These are phyloP conservation scores for Azemiops feae DNA, from an alignment of 2,113 vertebrate species.

Conservation along the genomic window DNA sequence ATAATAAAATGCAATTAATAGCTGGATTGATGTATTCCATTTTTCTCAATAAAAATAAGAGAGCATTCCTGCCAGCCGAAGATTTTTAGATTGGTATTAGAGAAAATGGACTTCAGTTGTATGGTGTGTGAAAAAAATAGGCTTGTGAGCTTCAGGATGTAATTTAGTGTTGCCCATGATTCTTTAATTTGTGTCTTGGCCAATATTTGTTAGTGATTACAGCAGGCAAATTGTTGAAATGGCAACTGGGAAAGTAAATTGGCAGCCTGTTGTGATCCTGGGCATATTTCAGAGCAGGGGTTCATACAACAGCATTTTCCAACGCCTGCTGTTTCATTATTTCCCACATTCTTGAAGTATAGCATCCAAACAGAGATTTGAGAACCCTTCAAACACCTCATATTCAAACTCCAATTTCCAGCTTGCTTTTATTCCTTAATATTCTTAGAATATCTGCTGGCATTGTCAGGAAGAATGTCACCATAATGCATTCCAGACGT, in stretches of 20 bases:
- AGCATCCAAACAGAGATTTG: neutral
- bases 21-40: neutral
- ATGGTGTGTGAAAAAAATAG: neutral
- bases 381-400: neutral
- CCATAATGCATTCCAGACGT: neutral
- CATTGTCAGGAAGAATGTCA: neutral
- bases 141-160: neutral
- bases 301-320: neutral
- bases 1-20: constrained; percentile 18
- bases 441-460: neutral
- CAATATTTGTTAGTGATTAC: neutral
- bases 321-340: neutral
- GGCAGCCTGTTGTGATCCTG: neutral
- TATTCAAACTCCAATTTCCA: neutral
- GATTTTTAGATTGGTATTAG: neutral
- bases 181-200: neutral
- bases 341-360: neutral
- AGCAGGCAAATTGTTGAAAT: neutral
- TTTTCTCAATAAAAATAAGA: neutral
- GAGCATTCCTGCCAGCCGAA: neutral
- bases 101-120: neutral
- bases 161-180: neutral
- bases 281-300: neutral
- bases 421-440: neutral
- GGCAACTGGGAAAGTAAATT: neutral